phyloP scores from a whole-genome alignment of 92 coral and sea anemone species.

The Siderastrea siderea region DNA sequence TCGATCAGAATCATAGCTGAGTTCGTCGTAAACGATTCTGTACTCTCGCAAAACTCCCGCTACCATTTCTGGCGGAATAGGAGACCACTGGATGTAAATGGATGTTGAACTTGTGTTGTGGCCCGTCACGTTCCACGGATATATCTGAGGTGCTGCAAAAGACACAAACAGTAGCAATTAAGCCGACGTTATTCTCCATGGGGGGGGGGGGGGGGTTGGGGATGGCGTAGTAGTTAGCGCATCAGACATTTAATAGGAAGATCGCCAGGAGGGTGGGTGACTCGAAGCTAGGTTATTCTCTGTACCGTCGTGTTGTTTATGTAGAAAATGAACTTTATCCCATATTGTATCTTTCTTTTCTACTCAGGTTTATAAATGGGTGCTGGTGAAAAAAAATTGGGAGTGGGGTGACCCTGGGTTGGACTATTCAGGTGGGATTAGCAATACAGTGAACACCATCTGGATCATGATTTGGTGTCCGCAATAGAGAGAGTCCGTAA shows the following conservation, averaged over 20 bases:
- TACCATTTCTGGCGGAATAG: conserved; percentile 58
- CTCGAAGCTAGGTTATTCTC: no score
- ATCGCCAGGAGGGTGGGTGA: no score
- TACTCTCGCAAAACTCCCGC: conserved; percentile 84
- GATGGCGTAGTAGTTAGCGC: no score
- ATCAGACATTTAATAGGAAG: no score
- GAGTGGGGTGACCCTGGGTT: no score
- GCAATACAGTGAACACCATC: background rate
- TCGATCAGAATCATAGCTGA: conserved; percentile 22
- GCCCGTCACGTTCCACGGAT: conserved; percentile 74
- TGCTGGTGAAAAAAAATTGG: no score
- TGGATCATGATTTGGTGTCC: background rate
- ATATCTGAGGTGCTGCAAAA: conserved; percentile 76
- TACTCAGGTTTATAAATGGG: no score
- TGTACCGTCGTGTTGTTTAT: no score
- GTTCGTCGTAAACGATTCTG: conserved; percentile 50
- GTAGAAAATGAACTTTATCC: no score
- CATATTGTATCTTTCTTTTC: no score
- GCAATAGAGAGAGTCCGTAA: no score
- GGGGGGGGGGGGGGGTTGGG: background rate
- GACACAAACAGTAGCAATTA: background rate
- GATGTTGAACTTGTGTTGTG: conserved; percentile 78
- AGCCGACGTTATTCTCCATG: background rate
- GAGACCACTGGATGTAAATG: conserved; percentile 74
- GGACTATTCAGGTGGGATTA: background rate